phyloP scores from a whole-genome alignment of 2,113 vertebrate species.

The Paralichthys olivaceus region DNA sequence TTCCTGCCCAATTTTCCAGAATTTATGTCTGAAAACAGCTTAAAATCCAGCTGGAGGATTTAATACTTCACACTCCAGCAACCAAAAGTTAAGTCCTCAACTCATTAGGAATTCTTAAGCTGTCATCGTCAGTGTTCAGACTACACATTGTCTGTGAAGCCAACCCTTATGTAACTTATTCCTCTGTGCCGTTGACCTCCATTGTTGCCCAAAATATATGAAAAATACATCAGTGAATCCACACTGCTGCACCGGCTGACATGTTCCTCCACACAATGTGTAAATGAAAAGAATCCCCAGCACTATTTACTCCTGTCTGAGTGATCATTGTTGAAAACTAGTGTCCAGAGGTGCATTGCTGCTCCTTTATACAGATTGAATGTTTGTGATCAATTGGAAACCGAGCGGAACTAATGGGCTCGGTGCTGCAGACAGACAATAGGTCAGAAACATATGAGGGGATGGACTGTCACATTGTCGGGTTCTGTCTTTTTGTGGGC shows the following conservation, averaged over 20 bases:
- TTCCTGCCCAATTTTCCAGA: not conserved
- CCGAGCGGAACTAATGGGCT: not conserved
- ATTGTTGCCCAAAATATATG: not conserved
- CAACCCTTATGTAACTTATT: not conserved
- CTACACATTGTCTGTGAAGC: not conserved
- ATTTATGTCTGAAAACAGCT: not conserved
- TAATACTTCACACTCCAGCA: not conserved
- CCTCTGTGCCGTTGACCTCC: not conserved
- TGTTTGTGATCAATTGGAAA: not conserved
- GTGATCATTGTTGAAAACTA: not conserved
- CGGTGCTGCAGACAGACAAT: not conserved
- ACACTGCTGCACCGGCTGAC: not conserved
- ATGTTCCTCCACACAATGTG: conserved; percentile 5
- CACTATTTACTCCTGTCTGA: not conserved
- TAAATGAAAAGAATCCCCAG: not conserved
- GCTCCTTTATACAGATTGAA: not conserved
- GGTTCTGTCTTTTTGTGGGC: not conserved
- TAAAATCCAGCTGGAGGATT: not conserved
- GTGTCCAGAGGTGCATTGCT: not conserved
- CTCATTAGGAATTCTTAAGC: conserved; percentile 1
- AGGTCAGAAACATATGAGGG: not conserved
- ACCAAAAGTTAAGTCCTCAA: not conserved
- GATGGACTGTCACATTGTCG: not conserved
- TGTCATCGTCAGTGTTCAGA: not conserved
- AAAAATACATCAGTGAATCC: conserved; percentile 2